A percentile compares a stretch with the other conserved stretches of the same genome.
Conservation (phyloP, 2,888 invertebrate species). For the Xanthia icteritia region DNA sequence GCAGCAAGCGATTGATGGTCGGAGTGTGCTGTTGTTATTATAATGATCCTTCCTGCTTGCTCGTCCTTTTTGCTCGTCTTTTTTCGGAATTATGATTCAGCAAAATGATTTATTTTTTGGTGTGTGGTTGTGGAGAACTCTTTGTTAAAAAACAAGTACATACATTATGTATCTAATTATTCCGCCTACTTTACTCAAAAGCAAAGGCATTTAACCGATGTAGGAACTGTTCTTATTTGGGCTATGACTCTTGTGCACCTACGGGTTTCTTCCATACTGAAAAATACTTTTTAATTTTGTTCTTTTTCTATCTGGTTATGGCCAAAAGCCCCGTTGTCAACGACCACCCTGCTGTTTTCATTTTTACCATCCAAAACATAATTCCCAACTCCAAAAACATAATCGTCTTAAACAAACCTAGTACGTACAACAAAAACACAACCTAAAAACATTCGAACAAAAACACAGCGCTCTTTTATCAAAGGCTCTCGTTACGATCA, state of each 20-base stretch:
- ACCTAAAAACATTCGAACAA: constrained; percentile 17
- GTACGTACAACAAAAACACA: constrained; percentile 17
- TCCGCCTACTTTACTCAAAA: not conserved
- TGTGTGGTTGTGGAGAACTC: not conserved
- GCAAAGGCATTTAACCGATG: not conserved
- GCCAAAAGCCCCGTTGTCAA: not conserved
- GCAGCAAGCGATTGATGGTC: constrained; percentile 13
- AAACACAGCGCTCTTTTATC: constrained; percentile 52
- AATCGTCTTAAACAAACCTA: not conserved
- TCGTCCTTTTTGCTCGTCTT: not conserved
- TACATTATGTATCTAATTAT: not conserved
- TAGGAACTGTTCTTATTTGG: not conserved
- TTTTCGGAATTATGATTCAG: not conserved
- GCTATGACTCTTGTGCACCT: not conserved
- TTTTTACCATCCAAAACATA: not conserved
- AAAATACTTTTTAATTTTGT: not conserved
- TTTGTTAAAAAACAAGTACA: not conserved
- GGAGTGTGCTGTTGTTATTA: constrained; percentile 29
- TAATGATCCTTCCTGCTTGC: constrained; percentile 34
- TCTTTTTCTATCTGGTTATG: not conserved
- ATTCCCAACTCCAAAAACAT: not conserved
- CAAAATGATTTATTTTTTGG: not conserved
- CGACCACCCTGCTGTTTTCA: not conserved
- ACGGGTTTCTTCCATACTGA: not conserved
- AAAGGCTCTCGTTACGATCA: constrained; percentile 55